Evolutionary conservation across 1,140 invertebrate genomes (phyloP).

Genomic region (Micrasema longulum): DNA sequence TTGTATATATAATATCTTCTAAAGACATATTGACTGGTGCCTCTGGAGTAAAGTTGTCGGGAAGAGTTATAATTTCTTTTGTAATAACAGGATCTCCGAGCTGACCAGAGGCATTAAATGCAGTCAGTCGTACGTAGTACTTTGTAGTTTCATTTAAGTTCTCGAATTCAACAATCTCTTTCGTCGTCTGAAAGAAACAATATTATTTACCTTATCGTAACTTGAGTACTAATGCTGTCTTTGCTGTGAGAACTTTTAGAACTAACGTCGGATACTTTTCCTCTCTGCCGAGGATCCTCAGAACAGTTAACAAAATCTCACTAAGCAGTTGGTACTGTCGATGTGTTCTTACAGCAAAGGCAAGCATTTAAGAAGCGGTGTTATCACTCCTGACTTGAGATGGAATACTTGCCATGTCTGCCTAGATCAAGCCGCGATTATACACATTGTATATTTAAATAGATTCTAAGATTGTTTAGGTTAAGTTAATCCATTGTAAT

Average conservation of each 20-base stretch:
- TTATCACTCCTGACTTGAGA: not conserved
- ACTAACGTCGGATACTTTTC: too few species aligned
- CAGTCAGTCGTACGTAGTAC: constrained; percentile 22
- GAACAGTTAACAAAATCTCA: too few species aligned
- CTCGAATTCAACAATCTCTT: not conserved
- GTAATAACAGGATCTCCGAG: constrained; percentile 6
- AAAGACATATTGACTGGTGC: constrained; percentile 51
- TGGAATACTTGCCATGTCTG: too few species aligned
- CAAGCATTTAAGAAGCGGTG: not conserved
- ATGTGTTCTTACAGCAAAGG: too few species aligned
- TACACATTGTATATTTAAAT: too few species aligned
- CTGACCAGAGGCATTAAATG: constrained; percentile 17
- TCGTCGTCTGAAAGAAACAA: not conserved
- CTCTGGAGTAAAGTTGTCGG: constrained; percentile 44
- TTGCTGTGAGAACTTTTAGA: not conserved
- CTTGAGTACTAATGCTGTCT: too few species aligned
- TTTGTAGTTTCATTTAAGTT: constrained; percentile 18
- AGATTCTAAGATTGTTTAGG: too few species aligned
- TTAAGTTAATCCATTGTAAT: too few species aligned
- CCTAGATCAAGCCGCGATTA: too few species aligned
- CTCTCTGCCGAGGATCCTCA: too few species aligned
- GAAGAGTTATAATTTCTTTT: constrained; percentile 21
- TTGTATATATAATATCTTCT: constrained; percentile 23
- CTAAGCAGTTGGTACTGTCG: too few species aligned
- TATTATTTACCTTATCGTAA: not conserved